Percentiles rank a stretch among this genome's conserved stretches.
These are phyloP conservation scores for Bergia puertoricense DNA, from an alignment of 92 coral and sea anemone species.

Conservation along the genomic window DNA sequence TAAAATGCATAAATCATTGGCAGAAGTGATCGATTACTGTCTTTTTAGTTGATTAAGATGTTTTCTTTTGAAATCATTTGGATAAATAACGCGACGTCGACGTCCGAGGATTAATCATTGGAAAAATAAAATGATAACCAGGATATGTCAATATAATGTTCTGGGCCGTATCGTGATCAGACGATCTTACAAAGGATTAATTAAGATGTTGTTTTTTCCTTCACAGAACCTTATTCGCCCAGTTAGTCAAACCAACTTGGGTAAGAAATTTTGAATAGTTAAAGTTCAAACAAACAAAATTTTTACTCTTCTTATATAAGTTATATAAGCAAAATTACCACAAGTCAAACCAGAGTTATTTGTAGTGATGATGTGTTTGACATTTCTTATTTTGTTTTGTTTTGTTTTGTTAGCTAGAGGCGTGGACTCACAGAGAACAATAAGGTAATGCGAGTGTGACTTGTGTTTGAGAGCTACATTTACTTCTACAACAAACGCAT, in stretches of 20 bases:
- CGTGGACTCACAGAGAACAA: slow-evolving; percentile 30
- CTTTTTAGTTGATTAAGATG: too few species aligned
- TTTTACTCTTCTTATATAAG: neutral
- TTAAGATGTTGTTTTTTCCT: neutral
- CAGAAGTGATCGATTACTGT: too few species aligned
- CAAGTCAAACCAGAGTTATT: neutral
- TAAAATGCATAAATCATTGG: too few species aligned
- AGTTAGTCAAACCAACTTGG: slow-evolving; percentile 53
- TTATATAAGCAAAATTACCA: neutral
- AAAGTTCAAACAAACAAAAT: neutral
- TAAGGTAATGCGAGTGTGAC: neutral
- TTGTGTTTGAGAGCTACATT: neutral
- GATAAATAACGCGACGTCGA: too few species aligned
- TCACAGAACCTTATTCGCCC: slow-evolving; percentile 78
- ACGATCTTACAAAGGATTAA: neutral
- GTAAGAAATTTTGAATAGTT: slow-evolving; percentile 33
- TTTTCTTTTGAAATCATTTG: too few species aligned
- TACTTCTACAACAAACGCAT: neutral
- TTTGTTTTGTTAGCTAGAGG: slow-evolving; percentile 18
- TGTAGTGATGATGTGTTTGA: neutral
- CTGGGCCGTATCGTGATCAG: too few species aligned
- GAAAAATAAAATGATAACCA: too few species aligned
- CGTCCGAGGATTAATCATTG: too few species aligned
- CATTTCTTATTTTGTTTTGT: neutral
- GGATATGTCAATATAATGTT: too few species aligned